Conservation (phyloP, 2,888 invertebrate genomes). For the Loripinus fragilis region DNA sequence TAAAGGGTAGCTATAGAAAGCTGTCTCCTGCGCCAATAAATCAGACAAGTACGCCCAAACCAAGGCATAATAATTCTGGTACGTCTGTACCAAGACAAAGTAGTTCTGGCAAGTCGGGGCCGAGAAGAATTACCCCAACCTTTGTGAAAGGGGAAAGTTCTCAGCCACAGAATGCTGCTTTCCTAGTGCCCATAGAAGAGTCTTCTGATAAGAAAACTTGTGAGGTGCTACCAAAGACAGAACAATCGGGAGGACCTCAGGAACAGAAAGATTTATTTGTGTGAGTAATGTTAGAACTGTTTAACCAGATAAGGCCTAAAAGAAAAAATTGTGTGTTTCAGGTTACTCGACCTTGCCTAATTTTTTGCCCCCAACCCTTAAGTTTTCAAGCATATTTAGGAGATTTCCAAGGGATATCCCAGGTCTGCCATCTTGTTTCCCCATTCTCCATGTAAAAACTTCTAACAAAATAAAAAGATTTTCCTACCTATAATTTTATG, state of each 20-base stretch:
- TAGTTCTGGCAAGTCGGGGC: neutral
- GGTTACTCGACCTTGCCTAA: too few species aligned
- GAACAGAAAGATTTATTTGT: neutral
- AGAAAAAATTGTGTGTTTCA: too few species aligned
- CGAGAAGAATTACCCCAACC: conserved; percentile 66
- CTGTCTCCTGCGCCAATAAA: conserved; percentile 31
- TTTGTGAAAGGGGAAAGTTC: conserved; percentile 59
- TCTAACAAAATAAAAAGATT: too few species aligned
- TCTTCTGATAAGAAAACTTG: neutral
- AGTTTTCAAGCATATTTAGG: too few species aligned
- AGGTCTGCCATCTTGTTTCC: too few species aligned
- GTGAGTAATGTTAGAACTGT: too few species aligned
- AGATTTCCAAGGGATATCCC: too few species aligned
- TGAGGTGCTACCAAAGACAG: neutral
- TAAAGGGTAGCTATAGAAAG: neutral
- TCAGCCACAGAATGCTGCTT: conserved; percentile 60
- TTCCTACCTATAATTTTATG: too few species aligned
- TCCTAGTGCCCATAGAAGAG: conserved; percentile 61
- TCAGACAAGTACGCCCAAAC: conserved; percentile 25
- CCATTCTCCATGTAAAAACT: too few species aligned
- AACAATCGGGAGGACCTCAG: neutral
- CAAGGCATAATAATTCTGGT: conserved; percentile 21
- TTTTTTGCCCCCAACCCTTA: too few species aligned
- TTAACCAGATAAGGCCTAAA: too few species aligned
- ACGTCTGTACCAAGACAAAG: neutral